Base-by-base conservation (phyloP, 1,140 invertebrate genomes). In the Ptiloglossa arizonensis region DNA sequence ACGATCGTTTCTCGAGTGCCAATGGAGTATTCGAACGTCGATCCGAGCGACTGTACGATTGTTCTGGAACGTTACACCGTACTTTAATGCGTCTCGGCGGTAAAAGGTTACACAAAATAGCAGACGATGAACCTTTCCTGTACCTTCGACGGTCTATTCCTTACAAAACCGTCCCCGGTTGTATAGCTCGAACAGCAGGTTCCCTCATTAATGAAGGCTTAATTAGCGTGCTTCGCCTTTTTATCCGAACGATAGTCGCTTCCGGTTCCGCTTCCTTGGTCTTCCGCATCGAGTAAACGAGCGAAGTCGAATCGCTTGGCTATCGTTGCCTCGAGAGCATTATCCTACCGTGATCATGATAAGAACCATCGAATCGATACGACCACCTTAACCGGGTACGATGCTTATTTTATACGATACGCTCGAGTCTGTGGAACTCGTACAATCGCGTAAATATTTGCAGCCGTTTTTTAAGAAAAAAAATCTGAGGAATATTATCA, bases 181-280 rank as follows among this genome's bases (percentile, higher is more conserved):
- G 22, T 38, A 41, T 48, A 67, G n/a, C 62, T 57, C 62, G 54
- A 22, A 48, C 66, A 41, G 44, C 80, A 27, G n/a, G 79, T 76
- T 76, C 82, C 66, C 73, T 85, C 79, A 84, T 84, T 85, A 85
- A 84, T 70, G 74, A 75, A 79, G 69, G 52, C 74, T 86, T 86
- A 82, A 86, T 86, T 85, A 86, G 48, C 69, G 57, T 48, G 71
- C 50, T 59, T 76, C 60, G 79, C 64, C 67, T 86, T 86, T 82
- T 82, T 83, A 86, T 76, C 75, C 83, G 67, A 73, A 86, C 80
- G 86, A 85, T 85, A 86, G 76, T 66, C 54, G 64, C 77, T 87
- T 87, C 86, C 86, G 80, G 82, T 87, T 87, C 86, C 86, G 86
- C 83, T 87, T 83, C 80, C 80, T 83, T 32, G 67, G 63, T 59